A percentile compares a stretch with the other conserved stretches of the same genome.
These are phyloP conservation scores for Cervus canadensis DNA, from an alignment of 2,113 vertebrate species.

Conservation along the genomic window DNA sequence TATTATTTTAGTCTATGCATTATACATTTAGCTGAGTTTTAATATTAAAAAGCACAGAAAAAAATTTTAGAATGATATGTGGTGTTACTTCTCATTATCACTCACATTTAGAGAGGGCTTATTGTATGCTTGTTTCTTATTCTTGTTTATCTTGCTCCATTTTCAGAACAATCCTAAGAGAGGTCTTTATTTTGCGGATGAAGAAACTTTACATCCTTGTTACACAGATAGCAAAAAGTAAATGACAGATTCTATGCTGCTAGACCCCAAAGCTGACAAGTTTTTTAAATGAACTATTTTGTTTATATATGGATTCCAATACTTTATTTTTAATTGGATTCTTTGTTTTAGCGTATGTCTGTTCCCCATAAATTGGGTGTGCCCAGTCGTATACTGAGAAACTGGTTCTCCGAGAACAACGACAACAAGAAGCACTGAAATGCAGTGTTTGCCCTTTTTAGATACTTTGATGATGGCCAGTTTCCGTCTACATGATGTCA, in stretches of 20 bases:
- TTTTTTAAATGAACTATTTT: not conserved
- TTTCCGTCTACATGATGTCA: not conserved
- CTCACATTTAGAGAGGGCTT: not conserved
- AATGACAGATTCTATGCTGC: not conserved
- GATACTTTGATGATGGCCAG: not conserved
- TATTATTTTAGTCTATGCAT: not conserved
- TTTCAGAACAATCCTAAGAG: not conserved
- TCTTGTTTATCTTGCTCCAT: not conserved
- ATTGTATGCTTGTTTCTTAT: not conserved
- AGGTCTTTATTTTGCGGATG: not conserved
- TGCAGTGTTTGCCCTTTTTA: not conserved
- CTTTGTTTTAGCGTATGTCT: not conserved
- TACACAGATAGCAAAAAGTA: not conserved
- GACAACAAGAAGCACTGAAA: not conserved
- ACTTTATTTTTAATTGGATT: not conserved
- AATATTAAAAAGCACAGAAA: not conserved
- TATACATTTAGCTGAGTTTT: slow-evolving; percentile 1
- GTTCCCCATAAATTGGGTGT: not conserved
- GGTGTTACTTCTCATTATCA: not conserved
- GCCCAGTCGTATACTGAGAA: not conserved
- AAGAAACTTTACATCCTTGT: not conserved
- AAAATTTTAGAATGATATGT: not conserved
- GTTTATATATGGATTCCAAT: not conserved
- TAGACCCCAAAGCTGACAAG: not conserved
- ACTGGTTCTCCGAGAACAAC: not conserved